These are phyloP conservation scores for Scolopax rusticola DNA, from an alignment of 2,797 vertebrate species.

Conservation along the genomic window DNA sequence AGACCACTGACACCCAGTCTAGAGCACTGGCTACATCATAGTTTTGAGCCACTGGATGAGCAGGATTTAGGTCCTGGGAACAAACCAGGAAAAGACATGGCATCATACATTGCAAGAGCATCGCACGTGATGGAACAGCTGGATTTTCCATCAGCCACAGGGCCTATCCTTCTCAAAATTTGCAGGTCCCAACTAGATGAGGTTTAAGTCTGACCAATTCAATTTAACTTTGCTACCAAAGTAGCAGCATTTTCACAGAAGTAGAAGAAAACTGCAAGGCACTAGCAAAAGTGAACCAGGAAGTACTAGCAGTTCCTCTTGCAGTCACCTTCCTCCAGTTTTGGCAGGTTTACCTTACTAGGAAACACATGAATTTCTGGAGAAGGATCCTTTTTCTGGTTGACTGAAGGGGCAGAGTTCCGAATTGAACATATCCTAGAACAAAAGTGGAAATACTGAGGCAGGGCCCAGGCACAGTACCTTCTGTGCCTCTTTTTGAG, in stretches of 20 bases:
- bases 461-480: rapidly evolving
- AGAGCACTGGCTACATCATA: neutral
- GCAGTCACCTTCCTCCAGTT: neutral
- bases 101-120: neutral
- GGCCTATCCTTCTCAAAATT: neutral
- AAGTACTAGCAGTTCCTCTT: neutral
- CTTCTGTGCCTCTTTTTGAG: neutral
- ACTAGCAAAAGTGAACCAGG: neutral
- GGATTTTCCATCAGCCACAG: neutral
- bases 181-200: neutral
- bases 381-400: neutral
- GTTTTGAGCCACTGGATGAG: neutral
- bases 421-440: neutral
- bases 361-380: neutral
- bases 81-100: neutral
- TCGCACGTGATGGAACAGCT: rapidly evolving
- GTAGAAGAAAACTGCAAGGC: neutral
- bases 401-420: neutral
- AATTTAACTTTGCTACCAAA: neutral
- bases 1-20: neutral
- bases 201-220: neutral
- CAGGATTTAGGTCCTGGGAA: neutral
- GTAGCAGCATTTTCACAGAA: neutral
- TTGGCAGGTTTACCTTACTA: neutral
- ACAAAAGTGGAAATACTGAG: neutral